phyloP scores from a whole-genome alignment of 2,797 vertebrate species.

The Peromyscus aztecus region DNA sequence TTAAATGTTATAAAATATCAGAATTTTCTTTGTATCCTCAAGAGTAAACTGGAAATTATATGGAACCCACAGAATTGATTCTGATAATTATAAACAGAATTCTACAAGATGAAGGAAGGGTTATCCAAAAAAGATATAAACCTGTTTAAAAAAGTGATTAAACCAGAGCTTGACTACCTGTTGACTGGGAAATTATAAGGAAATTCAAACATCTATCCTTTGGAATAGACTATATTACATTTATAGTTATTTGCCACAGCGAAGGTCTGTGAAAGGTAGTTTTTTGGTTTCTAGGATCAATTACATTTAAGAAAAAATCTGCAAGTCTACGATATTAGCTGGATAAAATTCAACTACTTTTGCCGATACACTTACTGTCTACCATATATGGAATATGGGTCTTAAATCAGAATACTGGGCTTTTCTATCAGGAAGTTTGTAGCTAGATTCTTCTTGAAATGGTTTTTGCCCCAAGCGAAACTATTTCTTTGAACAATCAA shows the following conservation, averaged over 20 bases:
- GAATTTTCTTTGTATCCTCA: background rate
- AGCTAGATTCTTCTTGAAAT: background rate
- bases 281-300: background rate
- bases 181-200: background rate
- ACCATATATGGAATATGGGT: background rate
- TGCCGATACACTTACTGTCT: background rate
- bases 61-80: slow-evolving; percentile 9
- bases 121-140: background rate
- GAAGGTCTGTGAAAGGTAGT: background rate
- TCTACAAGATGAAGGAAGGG: background rate
- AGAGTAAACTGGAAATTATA: background rate
- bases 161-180: background rate
- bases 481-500: slow-evolving; percentile 5
- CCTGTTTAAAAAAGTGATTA: slow-evolving; percentile 11
- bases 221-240: background rate
- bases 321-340: background rate
- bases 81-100: background rate
- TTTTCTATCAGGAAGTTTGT: slow-evolving; percentile 39
- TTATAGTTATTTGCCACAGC: background rate
- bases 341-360: slow-evolving; percentile 20
- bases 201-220: slow-evolving; percentile 24
- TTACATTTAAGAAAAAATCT: slow-evolving; percentile 3
- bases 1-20: background rate
- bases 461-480: background rate
- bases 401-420: slow-evolving; percentile 11